Evolutionary conservation across 2,888 invertebrate species (phyloP), one percentile per base, ranked within the genome.

Genomic region (Lepidochrysops patricia): DNA sequence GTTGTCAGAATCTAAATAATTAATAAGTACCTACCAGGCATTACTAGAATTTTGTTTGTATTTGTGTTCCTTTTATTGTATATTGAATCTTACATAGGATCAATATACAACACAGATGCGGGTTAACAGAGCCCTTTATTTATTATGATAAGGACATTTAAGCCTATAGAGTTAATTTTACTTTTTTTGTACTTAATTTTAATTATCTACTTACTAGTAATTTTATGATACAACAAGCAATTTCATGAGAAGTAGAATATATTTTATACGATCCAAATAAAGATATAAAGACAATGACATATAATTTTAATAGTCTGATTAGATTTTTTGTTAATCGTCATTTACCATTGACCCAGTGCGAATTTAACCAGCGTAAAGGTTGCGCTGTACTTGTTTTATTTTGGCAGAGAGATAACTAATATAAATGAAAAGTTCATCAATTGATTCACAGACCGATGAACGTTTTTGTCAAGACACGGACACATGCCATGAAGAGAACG

Each of bases 301-400:
- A 43, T 43, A 43, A 43, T 43, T 43, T 23, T 29, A 54, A 54
- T 29, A 32, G 29, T 26, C 25, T n/a, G 34, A 57, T 57, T 27
- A 26, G 23, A 9, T 37, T 43, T 50, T 77, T 81, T 72, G 68
- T 70, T 69, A 63, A 62, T 58, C 60, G 60, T 13, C 12, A 12
- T 67, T 75, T 73, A 82, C 74, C 84, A 84, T 84, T 84, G 84
- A 81, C 81, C 81, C 69, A 76, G 62, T 68, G 75, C 75, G 82
- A 82, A 82, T 80, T 77, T 77, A 77, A 83, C 83, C 79, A 80
- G 71, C 70, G 67, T 68, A 69, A 71, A 79, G 77, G 76, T 68
- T 76, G 70, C 66, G 34, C 48, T 59, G 35, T 65, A 70, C 37
- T 57, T 57, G 23, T 50, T 58, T 25, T 58, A 7, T 43, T 43